Base-by-base conservation (phyloP, 1,140 invertebrate genomes). In the Ceratina japonica region DNA sequence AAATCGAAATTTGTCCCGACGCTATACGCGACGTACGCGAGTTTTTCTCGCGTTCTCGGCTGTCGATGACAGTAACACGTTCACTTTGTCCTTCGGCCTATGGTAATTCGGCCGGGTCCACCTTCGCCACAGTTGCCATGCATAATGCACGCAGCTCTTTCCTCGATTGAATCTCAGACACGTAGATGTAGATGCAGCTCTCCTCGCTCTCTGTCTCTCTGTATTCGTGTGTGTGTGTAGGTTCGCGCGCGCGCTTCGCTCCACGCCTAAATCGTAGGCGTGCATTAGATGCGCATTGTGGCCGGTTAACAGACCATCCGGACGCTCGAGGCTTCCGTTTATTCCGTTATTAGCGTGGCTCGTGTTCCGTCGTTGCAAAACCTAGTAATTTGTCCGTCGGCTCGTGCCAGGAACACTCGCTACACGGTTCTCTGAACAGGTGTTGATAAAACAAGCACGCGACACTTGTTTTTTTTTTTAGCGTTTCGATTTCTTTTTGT, bases 141-240 rank as follows among this genome's bases (percentile, higher is more conserved):
- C 74, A 83, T 81, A 81, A 83, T 83, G 79, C 20, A 73, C 74
- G 10, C 62, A 3, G 37, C 20, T 58, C 37, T 20, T 20, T 20
- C 0, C 5, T 7, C 15, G 63, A 73, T 73, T 52, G 76, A 79
- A 73, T 65, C 70, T 73, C 31, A 56, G 70, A 44, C 52, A 66
- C 62, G 54, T 44, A 49, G 54, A 44, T 20, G 31, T 22, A n/a
- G 10, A 7, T 76, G 4, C 44, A n/a, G 24, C n/a, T 7, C 37
- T 44, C 37, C 37, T 44, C 37, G 3, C 37, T 10, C 37, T 44
- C 5, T 7, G 0, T 44, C 5, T 44, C 37, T 44, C 5, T 12
- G 2, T 44, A 44, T 7, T 0, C 10, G 37, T 10, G 37, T 10
- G 37, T 44, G 20, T 54, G 58, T 27, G 66, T 31, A 31, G 1